Evolutionary conservation across 53 echinoderm and acorn worm genomes (phyloP).

Genomic region (Echinometra lucunter): DNA sequence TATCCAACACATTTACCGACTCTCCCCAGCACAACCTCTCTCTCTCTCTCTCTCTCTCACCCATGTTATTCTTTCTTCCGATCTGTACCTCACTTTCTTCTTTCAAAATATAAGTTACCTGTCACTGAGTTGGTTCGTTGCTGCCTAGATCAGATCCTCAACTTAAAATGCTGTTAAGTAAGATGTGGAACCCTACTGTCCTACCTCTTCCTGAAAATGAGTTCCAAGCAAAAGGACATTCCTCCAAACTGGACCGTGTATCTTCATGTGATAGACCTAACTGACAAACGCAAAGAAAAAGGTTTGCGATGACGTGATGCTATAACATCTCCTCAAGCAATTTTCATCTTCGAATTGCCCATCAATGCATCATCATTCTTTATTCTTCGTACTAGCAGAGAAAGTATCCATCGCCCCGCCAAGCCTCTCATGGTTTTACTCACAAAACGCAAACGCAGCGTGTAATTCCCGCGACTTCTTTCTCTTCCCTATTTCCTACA

Average conservation of each 20-base stretch:
- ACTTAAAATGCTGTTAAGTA: neutral
- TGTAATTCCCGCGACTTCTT: neutral
- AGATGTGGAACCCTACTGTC: neutral
- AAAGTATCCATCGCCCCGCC: slow-evolving; percentile 4
- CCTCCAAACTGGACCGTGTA: neutral
- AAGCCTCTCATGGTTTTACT: neutral
- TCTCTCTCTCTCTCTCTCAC: neutral
- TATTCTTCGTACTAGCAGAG: neutral
- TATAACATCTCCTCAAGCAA: neutral
- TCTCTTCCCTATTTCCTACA: neutral
- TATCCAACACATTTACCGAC: too few species aligned
- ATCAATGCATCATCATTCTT: slow-evolving; percentile 5
- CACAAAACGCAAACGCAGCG: neutral
- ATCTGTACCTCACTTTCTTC: neutral
- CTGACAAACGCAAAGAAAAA: neutral
- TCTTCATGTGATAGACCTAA: neutral
- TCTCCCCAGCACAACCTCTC: neutral
- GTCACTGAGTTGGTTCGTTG: neutral
- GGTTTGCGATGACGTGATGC: neutral
- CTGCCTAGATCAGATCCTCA: neutral
- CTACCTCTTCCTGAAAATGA: neutral
- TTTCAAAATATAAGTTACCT: neutral
- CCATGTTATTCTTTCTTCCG: neutral
- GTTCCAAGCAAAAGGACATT: neutral
- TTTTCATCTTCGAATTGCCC: neutral